Conservation (phyloP, 1,140 invertebrate genomes). For the Reticulitermes speratus region DNA sequence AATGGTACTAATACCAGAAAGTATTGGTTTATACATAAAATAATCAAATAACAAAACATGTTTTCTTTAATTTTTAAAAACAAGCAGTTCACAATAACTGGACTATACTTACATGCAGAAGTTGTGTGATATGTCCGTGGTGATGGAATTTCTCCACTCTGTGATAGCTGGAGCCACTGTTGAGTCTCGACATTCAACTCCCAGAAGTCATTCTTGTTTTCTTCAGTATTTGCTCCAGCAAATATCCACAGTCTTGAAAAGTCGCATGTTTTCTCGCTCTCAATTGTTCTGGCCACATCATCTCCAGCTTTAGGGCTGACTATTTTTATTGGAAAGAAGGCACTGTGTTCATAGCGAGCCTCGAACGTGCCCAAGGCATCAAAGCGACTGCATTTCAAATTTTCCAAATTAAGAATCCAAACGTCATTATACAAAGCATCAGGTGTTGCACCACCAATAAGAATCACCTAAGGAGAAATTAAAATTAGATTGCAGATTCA, state of each 20-base stretch:
- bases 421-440: background rate
- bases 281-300: background rate
- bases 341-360: slow-evolving; percentile 13
- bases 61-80: too few species aligned
- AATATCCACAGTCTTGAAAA: slow-evolving; percentile 42
- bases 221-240: slow-evolving; percentile 46
- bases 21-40: too few species aligned
- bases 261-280: background rate
- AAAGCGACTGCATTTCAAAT: background rate
- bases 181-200: slow-evolving; percentile 41
- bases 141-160: slow-evolving; percentile 41
- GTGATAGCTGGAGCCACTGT: slow-evolving; percentile 40
- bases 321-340: background rate
- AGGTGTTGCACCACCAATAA: background rate
- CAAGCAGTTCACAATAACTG: too few species aligned
- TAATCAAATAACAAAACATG: too few species aligned
- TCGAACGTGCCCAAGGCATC: background rate
- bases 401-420: background rate
- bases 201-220: slow-evolving; percentile 48
- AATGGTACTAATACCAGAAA: too few species aligned
- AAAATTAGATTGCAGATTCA: background rate
- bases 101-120: slow-evolving; percentile 35
- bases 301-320: background rate
- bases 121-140: slow-evolving; percentile 45
- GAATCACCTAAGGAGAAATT: background rate